Conservation (phyloP, 2,888 invertebrate genomes). For the Lithophane semibrunnea region DNA sequence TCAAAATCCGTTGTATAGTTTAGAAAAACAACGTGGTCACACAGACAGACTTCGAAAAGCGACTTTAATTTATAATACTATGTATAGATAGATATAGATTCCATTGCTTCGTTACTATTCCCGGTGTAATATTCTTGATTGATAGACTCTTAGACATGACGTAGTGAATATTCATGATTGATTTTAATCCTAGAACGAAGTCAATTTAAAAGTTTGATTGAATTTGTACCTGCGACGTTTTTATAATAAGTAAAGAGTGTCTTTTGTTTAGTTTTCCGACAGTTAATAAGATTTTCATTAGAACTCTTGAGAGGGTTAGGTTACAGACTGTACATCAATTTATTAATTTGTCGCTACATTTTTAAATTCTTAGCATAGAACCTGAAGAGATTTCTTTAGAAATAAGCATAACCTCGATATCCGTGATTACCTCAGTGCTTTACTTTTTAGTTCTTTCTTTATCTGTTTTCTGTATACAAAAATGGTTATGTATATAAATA, state of each 20-base stretch:
- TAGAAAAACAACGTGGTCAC: no score
- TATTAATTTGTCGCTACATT: no score
- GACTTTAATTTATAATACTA: background rate
- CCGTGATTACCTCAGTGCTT: background rate
- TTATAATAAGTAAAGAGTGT: constrained; percentile 6
- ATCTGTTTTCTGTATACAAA: background rate
- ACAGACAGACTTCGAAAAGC: background rate
- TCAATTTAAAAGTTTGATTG: constrained; percentile 56
- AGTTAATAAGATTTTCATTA: background rate
- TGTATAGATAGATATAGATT: background rate
- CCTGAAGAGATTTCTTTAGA: background rate
- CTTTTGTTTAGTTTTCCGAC: constrained; percentile 20
- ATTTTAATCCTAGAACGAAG: constrained; percentile 39
- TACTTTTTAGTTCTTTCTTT: background rate
- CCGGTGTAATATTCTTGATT: constrained; percentile 26
- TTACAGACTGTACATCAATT: background rate
- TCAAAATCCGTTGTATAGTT: no score
- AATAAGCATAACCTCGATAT: background rate
- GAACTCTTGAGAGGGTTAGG: background rate
- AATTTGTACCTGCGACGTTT: constrained; percentile 29
- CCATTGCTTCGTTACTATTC: constrained; percentile 2
- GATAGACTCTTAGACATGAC: constrained; percentile 13
- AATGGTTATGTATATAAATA: background rate
- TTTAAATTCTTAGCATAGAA: background rate
- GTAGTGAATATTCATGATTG: constrained; percentile 44